Evolutionary conservation across 2,113 vertebrate genomes (phyloP).

Genomic region (Saccopteryx bilineata): DNA sequence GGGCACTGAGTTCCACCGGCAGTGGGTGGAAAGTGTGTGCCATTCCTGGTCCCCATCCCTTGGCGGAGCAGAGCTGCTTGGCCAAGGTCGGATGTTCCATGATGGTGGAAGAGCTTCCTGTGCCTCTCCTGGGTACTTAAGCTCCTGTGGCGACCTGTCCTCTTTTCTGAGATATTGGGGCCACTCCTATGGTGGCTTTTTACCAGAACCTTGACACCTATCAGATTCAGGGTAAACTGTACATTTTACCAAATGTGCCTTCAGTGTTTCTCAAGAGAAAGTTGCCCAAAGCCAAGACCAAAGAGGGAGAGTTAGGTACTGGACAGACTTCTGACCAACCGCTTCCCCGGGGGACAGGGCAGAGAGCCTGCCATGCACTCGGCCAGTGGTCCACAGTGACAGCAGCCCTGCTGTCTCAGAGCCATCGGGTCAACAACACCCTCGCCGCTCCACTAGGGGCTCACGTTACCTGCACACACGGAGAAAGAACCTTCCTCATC

Average conservation of each 20-base stretch:
- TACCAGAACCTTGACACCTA: neutral
- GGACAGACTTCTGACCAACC: neutral
- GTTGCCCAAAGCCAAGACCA: neutral
- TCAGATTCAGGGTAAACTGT: no score
- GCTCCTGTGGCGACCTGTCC: neutral
- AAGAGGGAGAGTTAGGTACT: fast-evolving
- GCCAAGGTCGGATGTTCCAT: fast-evolving
- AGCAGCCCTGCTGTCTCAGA: no score
- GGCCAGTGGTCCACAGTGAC: no score
- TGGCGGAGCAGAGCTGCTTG: neutral
- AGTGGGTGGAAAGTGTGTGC: fast-evolving
- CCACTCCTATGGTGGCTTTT: fast-evolving
- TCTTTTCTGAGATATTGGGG: neutral
- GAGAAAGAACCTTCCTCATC: constrained; percentile 63
- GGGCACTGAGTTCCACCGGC: fast-evolving
- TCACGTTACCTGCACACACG: neutral
- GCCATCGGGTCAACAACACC: no score
- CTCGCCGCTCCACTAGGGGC: no score
- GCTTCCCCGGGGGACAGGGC: neutral
- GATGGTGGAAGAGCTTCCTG: neutral
- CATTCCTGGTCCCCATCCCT: fast-evolving
- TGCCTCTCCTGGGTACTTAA: fast-evolving
- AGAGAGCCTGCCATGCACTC: neutral
- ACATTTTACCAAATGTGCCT: neutral
- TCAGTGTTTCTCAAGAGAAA: neutral